These are phyloP conservation scores for Agrotis exclamationis DNA, from an alignment of 2,888 invertebrate genomes.

Conservation along the genomic window DNA sequence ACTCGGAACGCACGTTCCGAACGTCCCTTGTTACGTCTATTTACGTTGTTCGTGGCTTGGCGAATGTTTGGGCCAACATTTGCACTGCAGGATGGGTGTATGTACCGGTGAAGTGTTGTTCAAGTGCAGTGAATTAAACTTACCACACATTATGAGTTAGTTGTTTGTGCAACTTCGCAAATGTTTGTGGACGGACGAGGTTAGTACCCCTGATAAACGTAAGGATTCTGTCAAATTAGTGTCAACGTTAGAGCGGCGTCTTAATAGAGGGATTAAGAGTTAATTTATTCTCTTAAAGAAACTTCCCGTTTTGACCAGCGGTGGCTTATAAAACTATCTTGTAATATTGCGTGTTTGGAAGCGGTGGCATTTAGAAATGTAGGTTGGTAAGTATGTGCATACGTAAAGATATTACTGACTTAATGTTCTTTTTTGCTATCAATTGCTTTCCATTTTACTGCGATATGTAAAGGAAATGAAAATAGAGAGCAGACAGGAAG, in stretches of 20 bases:
- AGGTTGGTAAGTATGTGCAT: constrained; percentile 58
- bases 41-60: constrained; percentile 77
- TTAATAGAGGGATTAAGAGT: constrained; percentile 60
- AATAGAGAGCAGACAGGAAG: constrained; percentile 25
- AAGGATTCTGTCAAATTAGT: constrained; percentile 61
- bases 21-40: constrained; percentile 76
- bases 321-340: constrained; percentile 48
- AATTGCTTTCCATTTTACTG: constrained; percentile 47
- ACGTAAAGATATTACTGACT: constrained; percentile 40
- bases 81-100: constrained; percentile 79
- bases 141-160: constrained; percentile 81
- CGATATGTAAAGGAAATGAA: constrained; percentile 34
- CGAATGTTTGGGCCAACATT: constrained; percentile 78
- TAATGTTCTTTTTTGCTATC: constrained; percentile 47
- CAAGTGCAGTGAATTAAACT: constrained; percentile 79
- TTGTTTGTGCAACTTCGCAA: constrained; percentile 75
- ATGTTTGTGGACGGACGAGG: constrained; percentile 89
- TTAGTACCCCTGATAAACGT: constrained; percentile 72
- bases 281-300: constrained; percentile 58
- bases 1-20: constrained; percentile 82
- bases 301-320: constrained; percentile 51
- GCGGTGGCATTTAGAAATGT: constrained; percentile 69
- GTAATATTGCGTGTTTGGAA: constrained; percentile 67
- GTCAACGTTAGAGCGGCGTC: constrained; percentile 46
- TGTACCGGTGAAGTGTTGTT: constrained; percentile 81